Evolutionary conservation across 2,113 vertebrate species (phyloP), one percentile per base, ranked within the genome.

Genomic region (Tachuris rubrigastra): DNA sequence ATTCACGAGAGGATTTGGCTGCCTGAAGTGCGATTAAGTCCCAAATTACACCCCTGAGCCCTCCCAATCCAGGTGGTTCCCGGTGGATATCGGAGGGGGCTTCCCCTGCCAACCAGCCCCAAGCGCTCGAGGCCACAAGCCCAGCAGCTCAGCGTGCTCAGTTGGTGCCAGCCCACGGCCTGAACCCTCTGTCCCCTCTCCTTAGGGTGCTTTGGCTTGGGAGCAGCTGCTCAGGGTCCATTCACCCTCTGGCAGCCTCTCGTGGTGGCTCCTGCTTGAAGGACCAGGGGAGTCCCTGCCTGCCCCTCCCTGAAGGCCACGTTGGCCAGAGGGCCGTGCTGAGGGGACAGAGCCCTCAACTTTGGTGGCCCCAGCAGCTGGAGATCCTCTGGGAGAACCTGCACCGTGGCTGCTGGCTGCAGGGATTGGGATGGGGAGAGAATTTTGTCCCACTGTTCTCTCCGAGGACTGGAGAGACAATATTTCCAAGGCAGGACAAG

Each of bases 1-100:
- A 79, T 91, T 93, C 93, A 97, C 15, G 75, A 91, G 83, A 20
- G 35, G 82, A 56, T 95, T 96, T 74, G 56, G 85, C 46, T 49
- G 11, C 50, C 78, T 93, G 35, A 80, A 93, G 85, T 81, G 68
- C 55, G 85, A 93, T 86, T 96, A 83, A 71, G 14, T 39, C 88
- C 72, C 37, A 86, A 90, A 94, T 69, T 50, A 42, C 68, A 59
- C 21, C 63, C 27, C 31, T 65, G 8, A 9, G 8, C 19, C 12
- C n/a, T 39, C 10, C 74, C 7, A 41, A 0, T 24, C 25, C 77
- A 18, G 33, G 80, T 59, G 53, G 12, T 67, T 72, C 42, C 67
- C 46, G 4, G 41, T n/a, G 31, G 13, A 27, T 31, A 77, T 28
- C 39, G 52, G 47, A 39, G 41, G 44, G 53, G 30, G 52, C 11